Evolutionary conservation across 2,888 invertebrate species (phyloP).

Genomic region (Tanypteryx hageni): DNA sequence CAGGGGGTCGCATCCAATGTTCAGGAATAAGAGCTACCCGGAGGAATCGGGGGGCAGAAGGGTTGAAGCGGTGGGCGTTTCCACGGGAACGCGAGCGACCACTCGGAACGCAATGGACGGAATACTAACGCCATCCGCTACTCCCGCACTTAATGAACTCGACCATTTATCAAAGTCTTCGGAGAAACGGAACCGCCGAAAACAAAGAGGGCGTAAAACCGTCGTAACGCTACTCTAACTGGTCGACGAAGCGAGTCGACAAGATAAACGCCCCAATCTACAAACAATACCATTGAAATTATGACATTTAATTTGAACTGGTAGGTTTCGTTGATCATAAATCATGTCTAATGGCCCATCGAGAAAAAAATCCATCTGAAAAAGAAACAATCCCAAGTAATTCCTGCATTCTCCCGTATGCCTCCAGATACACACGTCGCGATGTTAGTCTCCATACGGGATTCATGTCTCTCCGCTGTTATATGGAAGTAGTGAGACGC

Average conservation of each 20-base stretch:
- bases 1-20: background rate
- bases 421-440: no score
- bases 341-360: no score
- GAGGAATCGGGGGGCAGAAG: background rate
- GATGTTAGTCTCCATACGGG: no score
- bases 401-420: no score
- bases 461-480: no score
- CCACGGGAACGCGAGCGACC: background rate
- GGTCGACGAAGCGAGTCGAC: slow-evolving; percentile 22
- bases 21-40: background rate
- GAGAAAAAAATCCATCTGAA: no score
- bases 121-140: slow-evolving; percentile 43
- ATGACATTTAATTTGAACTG: no score
- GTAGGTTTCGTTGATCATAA: no score
- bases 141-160: slow-evolving; percentile 25
- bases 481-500: no score
- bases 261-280: no score
- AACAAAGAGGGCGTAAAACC: slow-evolving; percentile 24
- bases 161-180: slow-evolving; percentile 16
- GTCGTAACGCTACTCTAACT: background rate
- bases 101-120: slow-evolving; percentile 23
- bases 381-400: no score
- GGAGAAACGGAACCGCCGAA: background rate
- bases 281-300: no score
- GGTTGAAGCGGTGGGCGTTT: background rate